Evolutionary conservation across 2,888 invertebrate genomes (phyloP), one percentile per base, ranked within the genome.

Genomic region (Drosophila mimetica): DNA sequence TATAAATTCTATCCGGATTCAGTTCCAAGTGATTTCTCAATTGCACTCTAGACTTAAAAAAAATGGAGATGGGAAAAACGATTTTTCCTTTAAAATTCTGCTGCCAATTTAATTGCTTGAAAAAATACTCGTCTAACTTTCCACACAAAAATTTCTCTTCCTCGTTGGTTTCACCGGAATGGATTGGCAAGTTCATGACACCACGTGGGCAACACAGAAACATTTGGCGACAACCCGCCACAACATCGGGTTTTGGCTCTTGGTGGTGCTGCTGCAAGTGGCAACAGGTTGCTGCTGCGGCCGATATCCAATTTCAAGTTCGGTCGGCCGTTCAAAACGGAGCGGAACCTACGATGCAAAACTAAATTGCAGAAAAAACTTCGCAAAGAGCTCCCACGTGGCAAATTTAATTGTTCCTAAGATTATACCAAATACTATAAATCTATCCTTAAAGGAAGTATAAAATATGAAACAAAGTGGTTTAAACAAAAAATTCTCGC

Each of bases 141-240:
- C 78, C 75, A 65, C 64, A 32, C 22, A 30, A 58, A 71, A 76
- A 57, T 72, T 76, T 80, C 73, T 64, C 58, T 74, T 48, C 42
- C 64, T 67, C 47, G 74, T 69, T 75, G 53, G 71, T 85, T 81
- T 79, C 75, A 74, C 75, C 75, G 37, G 65, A 77, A 71, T 66
- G 65, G 75, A 82, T 73, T 79, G 82, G 86, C 82, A 80, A 77
- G 86, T 83, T 86, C 86, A 77, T 73, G 83, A 83, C 82, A 83
- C 72, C 79, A 77, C 80, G 82, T 82, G 83, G 86, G 82, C 77
- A 64, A 72, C 51, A 71, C 79, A 73, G 67, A 63, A 66, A 59
- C 37, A 51, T 46, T 60, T 59, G 60, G 46, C 37, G 46, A 57
- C 71, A 64, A 30, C 9, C 46, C 37, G 34, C n/a, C 44, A 53